Conservation (phyloP, 1,140 invertebrate species). For the Drosophila leontia region DNA sequence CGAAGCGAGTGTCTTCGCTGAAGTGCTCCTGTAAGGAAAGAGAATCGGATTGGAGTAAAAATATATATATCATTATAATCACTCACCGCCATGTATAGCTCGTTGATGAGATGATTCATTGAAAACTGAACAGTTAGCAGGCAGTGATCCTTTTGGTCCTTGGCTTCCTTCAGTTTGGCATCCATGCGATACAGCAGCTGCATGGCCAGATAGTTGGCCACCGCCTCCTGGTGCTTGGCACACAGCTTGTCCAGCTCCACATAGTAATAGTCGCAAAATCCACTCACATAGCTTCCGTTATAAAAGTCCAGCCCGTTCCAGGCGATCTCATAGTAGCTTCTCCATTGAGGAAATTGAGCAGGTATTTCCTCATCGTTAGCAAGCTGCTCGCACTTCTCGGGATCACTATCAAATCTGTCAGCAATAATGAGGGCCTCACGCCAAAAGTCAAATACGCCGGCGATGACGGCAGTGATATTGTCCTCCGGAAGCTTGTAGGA, state of each 20-base stretch:
- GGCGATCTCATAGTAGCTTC: slow-evolving; percentile 66
- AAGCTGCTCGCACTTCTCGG: slow-evolving; percentile 19
- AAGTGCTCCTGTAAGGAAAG: slow-evolving; percentile 55
- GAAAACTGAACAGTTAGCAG: slow-evolving; percentile 35
- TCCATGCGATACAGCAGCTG: slow-evolving; percentile 69
- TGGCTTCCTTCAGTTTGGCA: slow-evolving; percentile 44
- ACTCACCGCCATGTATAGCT: slow-evolving; percentile 42
- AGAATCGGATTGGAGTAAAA: background rate
- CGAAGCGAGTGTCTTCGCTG: slow-evolving; percentile 41
- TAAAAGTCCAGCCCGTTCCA: slow-evolving; percentile 54
- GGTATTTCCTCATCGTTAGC: background rate
- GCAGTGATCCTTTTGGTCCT: slow-evolving; percentile 83
- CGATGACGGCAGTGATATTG: slow-evolving; percentile 41
- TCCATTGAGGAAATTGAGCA: slow-evolving; percentile 42
- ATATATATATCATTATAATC: no score
- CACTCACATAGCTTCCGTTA: background rate
- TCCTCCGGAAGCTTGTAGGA: slow-evolving; percentile 55
- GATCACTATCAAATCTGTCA: slow-evolving; percentile 56
- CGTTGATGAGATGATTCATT: slow-evolving; percentile 52
- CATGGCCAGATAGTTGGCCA: slow-evolving; percentile 76
- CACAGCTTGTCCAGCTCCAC: slow-evolving; percentile 65
- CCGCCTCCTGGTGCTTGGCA: slow-evolving; percentile 45
- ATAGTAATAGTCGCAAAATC: slow-evolving; percentile 63
- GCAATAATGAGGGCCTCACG: slow-evolving; percentile 45
- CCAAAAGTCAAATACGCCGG: slow-evolving; percentile 70